Evolutionary conservation across 2,797 vertebrate genomes (phyloP), one percentile per base, ranked within the genome.

Genomic region (Dendrocincla tyrannina): DNA sequence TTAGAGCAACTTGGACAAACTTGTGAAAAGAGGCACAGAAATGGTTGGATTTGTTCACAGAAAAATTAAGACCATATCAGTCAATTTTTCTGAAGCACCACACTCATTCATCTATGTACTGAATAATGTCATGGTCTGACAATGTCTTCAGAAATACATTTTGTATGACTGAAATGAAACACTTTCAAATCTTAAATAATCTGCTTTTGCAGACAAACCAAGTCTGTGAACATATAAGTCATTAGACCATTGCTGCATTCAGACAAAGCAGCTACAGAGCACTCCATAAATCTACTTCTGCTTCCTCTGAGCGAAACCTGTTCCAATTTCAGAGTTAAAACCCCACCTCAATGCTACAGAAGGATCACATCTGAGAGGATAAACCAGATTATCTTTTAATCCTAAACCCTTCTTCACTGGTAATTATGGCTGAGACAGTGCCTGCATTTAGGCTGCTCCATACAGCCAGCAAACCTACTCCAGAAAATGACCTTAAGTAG

Each of bases 1-100:
- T 95, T 79, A 84, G 75, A 92, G 73, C 35, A 84, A 79, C 46
- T 75, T 85, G 28, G 67, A 70, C 37, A 82, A 91, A 95, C 50
- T 80, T 69, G 49, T 76, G 67, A 59, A 68, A 86, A 88, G 62
- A 64, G 70, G 56, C 53, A 76, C 24, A 60, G 46, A 93, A 76
- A 46, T 5, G 5, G 42, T 35, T 67, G 59, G 46, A n/a, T 59
- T 82, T 62, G 9, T 27, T 73, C 41, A 80, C 30, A 44, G 53
- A 82, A 84, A 72, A 86, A 33, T 42, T 44, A 42, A 33, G 50
- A 50, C 19, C 18, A 1, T 3, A 7, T 16, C 20, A 27, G 17
- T 59, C 49, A 50, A 3, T 69, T 88, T 92, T 90, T 68, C 73
- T 66, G 62, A 89, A 93, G 77, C 32, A 64, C 15, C 35, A 78